Conservation (phyloP, 1,140 invertebrate genomes). For the Heliconius melpomene region DNA sequence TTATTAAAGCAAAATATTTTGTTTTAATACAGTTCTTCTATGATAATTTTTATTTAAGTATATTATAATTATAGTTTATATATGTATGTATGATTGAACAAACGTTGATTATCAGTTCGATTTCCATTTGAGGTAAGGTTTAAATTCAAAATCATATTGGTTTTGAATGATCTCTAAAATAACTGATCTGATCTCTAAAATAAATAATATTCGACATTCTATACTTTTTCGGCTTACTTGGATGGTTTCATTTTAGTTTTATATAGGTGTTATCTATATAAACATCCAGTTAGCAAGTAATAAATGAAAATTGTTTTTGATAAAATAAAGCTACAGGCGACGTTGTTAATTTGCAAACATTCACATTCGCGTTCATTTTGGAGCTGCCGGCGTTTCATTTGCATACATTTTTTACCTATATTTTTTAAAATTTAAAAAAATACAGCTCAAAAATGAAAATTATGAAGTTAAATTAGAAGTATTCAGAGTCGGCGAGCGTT, state of each 20-base stretch:
- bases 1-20: background rate
- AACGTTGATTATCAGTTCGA: no score
- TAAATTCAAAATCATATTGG: no score
- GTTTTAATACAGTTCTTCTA: background rate
- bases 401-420: constrained; percentile 22
- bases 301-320: constrained; percentile 21
- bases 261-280: background rate
- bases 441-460: background rate
- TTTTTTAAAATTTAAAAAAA: background rate
- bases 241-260: background rate
- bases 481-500: background rate
- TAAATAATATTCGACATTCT: background rate
- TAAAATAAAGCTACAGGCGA: constrained; percentile 11
- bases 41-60: background rate
- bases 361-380: constrained; percentile 34
- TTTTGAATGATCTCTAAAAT: no score
- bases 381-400: constrained; percentile 23
- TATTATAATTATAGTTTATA: background rate
- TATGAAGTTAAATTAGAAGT: constrained; percentile 4
- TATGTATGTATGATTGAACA: background rate
- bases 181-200: no score
- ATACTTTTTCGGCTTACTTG: background rate
- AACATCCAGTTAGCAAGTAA: constrained; percentile 13
- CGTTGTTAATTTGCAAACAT: constrained; percentile 36
- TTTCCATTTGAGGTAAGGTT: no score